Conservation (phyloP, 2,888 invertebrate species). For the Schizaphis graminum region DNA sequence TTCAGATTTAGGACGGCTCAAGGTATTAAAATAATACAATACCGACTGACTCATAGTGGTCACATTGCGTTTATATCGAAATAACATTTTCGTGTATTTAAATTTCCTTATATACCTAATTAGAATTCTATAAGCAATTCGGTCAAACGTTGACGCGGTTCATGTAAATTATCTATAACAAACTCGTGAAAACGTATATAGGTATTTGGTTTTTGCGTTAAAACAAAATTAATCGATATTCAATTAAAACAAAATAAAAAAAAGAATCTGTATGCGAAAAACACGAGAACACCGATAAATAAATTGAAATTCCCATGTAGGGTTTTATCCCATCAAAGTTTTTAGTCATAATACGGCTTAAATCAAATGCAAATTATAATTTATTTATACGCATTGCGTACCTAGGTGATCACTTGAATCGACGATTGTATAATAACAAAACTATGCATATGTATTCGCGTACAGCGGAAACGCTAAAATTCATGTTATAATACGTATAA, state of each 20-base stretch:
- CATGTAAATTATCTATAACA: neutral
- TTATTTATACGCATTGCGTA: neutral
- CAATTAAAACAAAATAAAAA: neutral
- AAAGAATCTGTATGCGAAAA: neutral
- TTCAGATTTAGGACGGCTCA: neutral
- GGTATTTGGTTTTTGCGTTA: neutral
- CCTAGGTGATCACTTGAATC: neutral
- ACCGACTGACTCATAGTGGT: neutral
- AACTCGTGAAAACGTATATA: neutral
- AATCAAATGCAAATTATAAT: neutral
- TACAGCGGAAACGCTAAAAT: neutral
- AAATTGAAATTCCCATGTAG: neutral
- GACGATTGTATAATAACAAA: neutral
- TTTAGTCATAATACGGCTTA: neutral
- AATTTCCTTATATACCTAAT: neutral
- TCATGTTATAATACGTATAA: neutral
- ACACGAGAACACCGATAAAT: neutral
- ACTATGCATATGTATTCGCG: neutral
- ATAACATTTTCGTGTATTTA: neutral
- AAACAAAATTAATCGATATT: neutral
- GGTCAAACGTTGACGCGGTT: neutral
- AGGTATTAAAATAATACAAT: neutral
- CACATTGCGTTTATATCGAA: neutral
- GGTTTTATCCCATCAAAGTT: neutral
- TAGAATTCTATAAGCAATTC: neutral